Base-by-base conservation (phyloP, 1,140 invertebrate genomes). In the Zaprionus taronus region DNA sequence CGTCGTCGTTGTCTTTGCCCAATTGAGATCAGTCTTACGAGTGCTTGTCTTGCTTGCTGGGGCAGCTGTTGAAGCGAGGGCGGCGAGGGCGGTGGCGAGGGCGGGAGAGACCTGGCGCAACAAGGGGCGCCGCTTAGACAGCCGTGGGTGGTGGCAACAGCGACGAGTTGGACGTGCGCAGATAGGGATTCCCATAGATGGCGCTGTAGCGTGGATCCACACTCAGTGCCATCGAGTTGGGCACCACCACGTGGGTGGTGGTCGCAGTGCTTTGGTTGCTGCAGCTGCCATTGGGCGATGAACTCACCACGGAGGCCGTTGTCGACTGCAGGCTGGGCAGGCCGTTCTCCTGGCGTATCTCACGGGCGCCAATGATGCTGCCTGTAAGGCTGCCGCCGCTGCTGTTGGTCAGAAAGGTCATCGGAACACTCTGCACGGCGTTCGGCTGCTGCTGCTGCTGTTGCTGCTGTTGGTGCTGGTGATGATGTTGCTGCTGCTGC, bases 181-280 rank as follows among this genome's bases (percentile, higher is more conserved):
- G 93, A 91, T 97, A 97, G 2, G 97, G 97, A 93, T 98, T 98
- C 28, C 97, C 97, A 87, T 98, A 98, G 5, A 96, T 96, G 26
- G 97, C 97, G 22, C 96, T 97, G 91, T 97, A 98, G 56, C 97
- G 94, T 3, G 97, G 97, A 93, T 98, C 97, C 44, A 97, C 96
- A 94, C 96, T 94, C 86, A 89, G 83, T 81, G 91, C 85, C 74
- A 87, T 90, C 15, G 85, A 79, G 20, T 79, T 84, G 68, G 90
- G 83, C 57, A 84, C 86, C 64, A 90, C 82, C 63, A 89, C 83
- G n/a, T 92, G 91, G 1, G 90, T 91, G 53, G 84, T 83, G 73
- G 84, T 75, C 26, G 80, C 72, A 2, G 90, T 92, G 71, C 87
- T 92, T 73, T 92, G 86, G 44, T 92, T 92, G 57, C 90, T 92